Evolutionary conservation across 2,113 vertebrate genomes (phyloP).

Genomic region (Tyto alba): DNA sequence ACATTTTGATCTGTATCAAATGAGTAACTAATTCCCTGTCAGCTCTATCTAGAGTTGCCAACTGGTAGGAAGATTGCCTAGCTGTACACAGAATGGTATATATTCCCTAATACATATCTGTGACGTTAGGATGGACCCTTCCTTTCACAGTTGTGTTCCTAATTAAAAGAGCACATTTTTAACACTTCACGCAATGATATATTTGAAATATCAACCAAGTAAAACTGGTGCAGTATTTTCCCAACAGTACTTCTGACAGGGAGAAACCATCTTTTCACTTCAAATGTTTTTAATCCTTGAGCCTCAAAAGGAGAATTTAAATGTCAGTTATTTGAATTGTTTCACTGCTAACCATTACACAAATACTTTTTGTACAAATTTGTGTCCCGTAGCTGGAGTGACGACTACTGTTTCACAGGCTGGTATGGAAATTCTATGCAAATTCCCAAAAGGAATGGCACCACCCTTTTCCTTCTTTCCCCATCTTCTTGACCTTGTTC

Average conservation of each 20-base stretch:
- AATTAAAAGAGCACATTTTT: not conserved
- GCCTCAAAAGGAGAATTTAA: not conserved
- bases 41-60: not conserved
- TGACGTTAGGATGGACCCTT: not conserved
- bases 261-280: not conserved
- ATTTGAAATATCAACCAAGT: not conserved
- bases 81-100: not conserved
- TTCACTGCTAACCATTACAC: not conserved
- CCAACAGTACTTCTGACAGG: not conserved
- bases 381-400: not conserved
- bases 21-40: not conserved
- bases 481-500: not conserved
- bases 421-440: not conserved
- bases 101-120: not conserved
- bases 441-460: not conserved
- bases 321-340: not conserved
- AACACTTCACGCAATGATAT: not conserved
- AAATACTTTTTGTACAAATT: not conserved
- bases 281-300: not conserved
- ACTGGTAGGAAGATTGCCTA: not conserved
- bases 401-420: not conserved
- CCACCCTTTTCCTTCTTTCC: not conserved
- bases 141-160: not conserved
- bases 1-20: not conserved
- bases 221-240: not conserved